phyloP scores from a whole-genome alignment of 2,888 invertebrate species.

The Melanchra persicariae region DNA sequence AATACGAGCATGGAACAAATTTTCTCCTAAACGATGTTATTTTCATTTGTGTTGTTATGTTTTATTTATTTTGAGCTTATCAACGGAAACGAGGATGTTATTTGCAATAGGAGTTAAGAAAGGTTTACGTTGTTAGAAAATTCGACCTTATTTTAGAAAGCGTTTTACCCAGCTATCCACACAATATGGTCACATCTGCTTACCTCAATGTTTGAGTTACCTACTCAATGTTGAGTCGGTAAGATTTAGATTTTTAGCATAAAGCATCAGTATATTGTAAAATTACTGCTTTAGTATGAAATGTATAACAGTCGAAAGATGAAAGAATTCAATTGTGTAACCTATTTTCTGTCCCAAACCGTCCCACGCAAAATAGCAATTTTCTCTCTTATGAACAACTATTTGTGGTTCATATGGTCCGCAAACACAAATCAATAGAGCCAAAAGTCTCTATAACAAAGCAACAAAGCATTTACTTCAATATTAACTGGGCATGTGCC shows the following conservation, averaged over 20 bases:
- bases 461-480: slow-evolving; percentile 57
- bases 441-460: slow-evolving; percentile 48
- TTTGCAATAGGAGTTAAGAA: background rate
- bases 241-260: background rate
- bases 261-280: background rate
- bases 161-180: background rate
- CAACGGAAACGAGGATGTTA: slow-evolving; percentile 23
- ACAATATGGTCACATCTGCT: background rate
- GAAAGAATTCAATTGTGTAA: background rate
- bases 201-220: too few species aligned
- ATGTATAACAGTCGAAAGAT: too few species aligned
- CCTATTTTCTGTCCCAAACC: background rate
- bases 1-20: slow-evolving; percentile 59
- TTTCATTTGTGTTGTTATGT: slow-evolving; percentile 54
- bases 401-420: slow-evolving; percentile 5
- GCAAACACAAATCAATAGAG: slow-evolving; percentile 45
- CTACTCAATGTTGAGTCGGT: too few species aligned
- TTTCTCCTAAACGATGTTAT: slow-evolving; percentile 59
- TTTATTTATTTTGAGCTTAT: slow-evolving; percentile 53
- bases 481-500: slow-evolving; percentile 61
- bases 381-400: slow-evolving; percentile 14
- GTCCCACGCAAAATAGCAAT: slow-evolving; percentile 8
- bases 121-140: slow-evolving; percentile 1
- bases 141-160: background rate
- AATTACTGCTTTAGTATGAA: too few species aligned